Conservation (phyloP, 2,113 vertebrate species). For the Xyrauchen texanus region DNA sequence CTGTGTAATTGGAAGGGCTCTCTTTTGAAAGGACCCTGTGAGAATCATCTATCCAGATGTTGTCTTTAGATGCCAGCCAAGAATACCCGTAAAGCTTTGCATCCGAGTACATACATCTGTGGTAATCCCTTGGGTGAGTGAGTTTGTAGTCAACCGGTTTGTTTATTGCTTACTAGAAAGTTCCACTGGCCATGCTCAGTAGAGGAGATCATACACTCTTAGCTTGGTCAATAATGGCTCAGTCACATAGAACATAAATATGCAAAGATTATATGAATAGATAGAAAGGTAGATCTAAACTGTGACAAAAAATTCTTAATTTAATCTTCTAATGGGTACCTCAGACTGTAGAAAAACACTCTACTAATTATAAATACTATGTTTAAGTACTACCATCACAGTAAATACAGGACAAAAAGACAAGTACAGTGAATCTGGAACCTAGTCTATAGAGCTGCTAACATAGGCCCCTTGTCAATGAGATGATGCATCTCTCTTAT, state of each 20-base stretch:
- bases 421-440: too few species aligned
- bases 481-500: background rate
- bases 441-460: too few species aligned
- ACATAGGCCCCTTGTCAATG: background rate
- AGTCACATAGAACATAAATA: background rate
- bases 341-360: too few species aligned
- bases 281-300: too few species aligned
- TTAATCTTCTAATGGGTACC: too few species aligned
- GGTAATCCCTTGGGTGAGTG: background rate
- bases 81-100: too few species aligned
- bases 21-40: background rate
- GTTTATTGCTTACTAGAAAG: conserved; percentile 20
- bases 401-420: too few species aligned
- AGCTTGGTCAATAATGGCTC: conserved; percentile 2
- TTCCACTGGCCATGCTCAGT: conserved; percentile 7
- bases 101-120: background rate
- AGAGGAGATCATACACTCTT: conserved; percentile 17
- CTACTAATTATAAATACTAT: too few species aligned
- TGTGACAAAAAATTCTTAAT: too few species aligned
- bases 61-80: conserved; percentile 2
- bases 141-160: conserved; percentile 9
- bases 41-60: conserved; percentile 1
- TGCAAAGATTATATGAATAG: too few species aligned
- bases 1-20: conserved; percentile 30
- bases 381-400: too few species aligned